Evolutionary conservation across 2,113 vertebrate genomes (phyloP), one percentile per base, ranked within the genome.

Genomic region (Thunnus maccoyii): DNA sequence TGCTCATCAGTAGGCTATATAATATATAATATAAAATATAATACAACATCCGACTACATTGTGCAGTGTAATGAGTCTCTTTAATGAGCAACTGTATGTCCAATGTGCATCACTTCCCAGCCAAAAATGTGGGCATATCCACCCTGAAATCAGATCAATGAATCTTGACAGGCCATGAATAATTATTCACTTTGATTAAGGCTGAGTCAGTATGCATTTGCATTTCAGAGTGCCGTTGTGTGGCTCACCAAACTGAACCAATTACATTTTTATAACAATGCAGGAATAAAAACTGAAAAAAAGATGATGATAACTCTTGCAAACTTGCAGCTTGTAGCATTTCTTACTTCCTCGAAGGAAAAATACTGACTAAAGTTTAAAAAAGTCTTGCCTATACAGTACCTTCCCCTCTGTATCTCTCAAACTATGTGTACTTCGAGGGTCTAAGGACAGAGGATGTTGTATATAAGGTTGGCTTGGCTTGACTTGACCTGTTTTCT

Each of bases 111-210:
- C 51, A 62, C 32, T 80, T 68, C 22, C 52, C 16, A 47, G 9
- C 54, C 30, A 72, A 72, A 63, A 76, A 70, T 61, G 18, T 64
- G 55, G 56, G 20, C 52, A 22, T 17, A 50, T 52, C 52, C 27
- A 73, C 8, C 5, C 47, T 63, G 64, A 78, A 60, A 77, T 90
- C 57, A 64, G 60, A 86, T 89, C 73, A 85, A 84, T 78, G 65
- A 56, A 73, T 76, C 61, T 72, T 83, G 82, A 86, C 87, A 82
- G 69, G 36, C 25, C 1, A 12, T 75, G 47, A 64, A 86, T 88
- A 83, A 89, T 87, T 85, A 85, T 88, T 88, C 66, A 77, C 68
- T 89, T 79, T 88, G 83, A 93, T 89, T 86, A 78, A 78, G 57
- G 46, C 48, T 36, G 65, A 82, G 83, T 86, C 72, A 22, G 64